These are phyloP conservation scores for Thalpophila matura DNA, from an alignment of 2,888 invertebrate species.

Conservation along the genomic window DNA sequence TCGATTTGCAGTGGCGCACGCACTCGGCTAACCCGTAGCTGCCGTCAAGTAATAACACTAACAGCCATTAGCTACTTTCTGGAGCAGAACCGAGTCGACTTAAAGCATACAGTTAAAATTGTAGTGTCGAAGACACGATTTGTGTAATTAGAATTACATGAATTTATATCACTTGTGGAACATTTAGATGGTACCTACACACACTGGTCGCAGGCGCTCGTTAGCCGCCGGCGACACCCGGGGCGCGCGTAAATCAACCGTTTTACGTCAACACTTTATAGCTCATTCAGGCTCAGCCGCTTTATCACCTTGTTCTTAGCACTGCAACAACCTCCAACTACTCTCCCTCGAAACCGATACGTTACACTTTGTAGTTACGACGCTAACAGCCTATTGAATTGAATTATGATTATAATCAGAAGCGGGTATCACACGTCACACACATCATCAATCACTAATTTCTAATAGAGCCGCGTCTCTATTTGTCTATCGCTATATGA, in stretches of 20 bases:
- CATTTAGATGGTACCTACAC: conserved; percentile 53
- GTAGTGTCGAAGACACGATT: conserved; percentile 50
- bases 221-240: conserved; percentile 70
- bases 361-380: conserved; percentile 54
- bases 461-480: conserved; percentile 54
- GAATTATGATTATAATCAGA: conserved; percentile 58
- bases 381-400: conserved; percentile 60
- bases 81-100: conserved; percentile 66
- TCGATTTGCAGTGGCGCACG: conserved; percentile 65
- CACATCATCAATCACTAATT: conserved; percentile 62
- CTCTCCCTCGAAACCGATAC: conserved; percentile 51
- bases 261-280: conserved; percentile 78
- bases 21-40: conserved; percentile 52
- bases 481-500: conserved; percentile 50
- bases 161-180: conserved; percentile 48
- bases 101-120: conserved; percentile 50
- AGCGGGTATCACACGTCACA: conserved; percentile 36
- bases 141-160: conserved; percentile 47
- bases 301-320: conserved; percentile 75
- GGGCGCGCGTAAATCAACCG: conserved; percentile 73
- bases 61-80: conserved; percentile 63
- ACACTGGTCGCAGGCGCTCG: conserved; percentile 59
- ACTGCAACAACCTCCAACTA: conserved; percentile 63
- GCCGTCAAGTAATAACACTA: conserved; percentile 51
- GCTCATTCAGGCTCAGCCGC: conserved; percentile 72